Percentiles rank a stretch among this genome's conserved stretches.
Conservation (phyloP, 2,113 vertebrate genomes). For the Otolemur garnettii region DNA sequence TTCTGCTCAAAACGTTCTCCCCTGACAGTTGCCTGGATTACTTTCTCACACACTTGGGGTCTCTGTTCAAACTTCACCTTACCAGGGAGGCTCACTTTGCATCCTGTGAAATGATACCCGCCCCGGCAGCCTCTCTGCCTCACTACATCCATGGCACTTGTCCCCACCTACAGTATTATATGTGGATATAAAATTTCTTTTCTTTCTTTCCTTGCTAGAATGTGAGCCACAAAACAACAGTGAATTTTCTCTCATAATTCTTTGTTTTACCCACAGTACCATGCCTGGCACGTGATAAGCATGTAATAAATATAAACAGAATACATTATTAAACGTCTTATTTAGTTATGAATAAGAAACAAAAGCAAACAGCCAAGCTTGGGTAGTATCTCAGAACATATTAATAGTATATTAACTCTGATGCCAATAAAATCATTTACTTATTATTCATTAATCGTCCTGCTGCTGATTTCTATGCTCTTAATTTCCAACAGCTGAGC, state of each 20-base stretch:
- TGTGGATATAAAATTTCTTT: not conserved
- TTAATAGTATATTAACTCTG: not conserved
- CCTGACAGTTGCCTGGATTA: not conserved
- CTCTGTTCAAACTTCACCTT: not conserved
- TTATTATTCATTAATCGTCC: conserved; percentile 3
- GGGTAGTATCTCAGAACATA: not conserved
- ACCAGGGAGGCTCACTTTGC: not conserved
- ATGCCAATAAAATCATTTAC: not conserved
- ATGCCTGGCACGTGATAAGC: not conserved
- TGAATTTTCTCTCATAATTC: not conserved
- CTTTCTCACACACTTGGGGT: not conserved
- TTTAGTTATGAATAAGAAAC: not conserved
- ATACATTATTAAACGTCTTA: not conserved
- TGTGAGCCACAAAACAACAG: not conserved
- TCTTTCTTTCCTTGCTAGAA: conserved; percentile 8
- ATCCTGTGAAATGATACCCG: not conserved
- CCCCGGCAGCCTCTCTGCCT: not conserved
- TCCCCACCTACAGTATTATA: not conserved
- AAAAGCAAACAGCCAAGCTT: not conserved
- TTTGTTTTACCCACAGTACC: not conserved
- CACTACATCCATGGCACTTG: not conserved
- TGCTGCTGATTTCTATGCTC: not conserved
- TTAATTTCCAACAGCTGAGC: not conserved
- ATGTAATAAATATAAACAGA: not conserved
- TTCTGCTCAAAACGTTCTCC: not conserved